These are phyloP conservation scores for Archivesica marissinica DNA, from an alignment of 1,140 invertebrate species.

Conservation along the genomic window DNA sequence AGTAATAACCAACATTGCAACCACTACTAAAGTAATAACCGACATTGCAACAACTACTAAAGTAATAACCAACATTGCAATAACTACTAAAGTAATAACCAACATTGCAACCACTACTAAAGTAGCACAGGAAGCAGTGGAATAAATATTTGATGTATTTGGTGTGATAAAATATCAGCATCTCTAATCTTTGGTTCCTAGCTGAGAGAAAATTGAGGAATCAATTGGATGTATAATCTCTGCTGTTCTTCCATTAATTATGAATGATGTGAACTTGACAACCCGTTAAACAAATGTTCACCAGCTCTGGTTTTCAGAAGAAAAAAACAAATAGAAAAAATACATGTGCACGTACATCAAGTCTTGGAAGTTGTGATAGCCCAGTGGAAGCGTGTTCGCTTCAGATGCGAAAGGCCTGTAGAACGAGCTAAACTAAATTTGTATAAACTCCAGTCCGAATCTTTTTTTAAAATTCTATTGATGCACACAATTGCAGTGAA, in stretches of 20 bases:
- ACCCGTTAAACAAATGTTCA: background rate
- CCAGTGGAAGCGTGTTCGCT: too few species aligned
- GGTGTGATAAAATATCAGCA: background rate
- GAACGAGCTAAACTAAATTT: too few species aligned
- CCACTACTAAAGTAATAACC: background rate
- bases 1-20: background rate
- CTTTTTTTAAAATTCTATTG: too few species aligned
- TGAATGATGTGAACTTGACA: background rate
- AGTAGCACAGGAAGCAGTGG: background rate
- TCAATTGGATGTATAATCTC: background rate
- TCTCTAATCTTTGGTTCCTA: background rate
- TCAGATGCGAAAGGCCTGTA: too few species aligned
- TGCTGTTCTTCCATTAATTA: slow-evolving; percentile 1
- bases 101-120: background rate
- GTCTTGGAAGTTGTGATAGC: too few species aligned
- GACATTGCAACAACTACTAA: background rate
- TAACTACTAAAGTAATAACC: background rate
- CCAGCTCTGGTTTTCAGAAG: too few species aligned
- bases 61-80: background rate
- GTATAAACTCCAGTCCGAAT: too few species aligned
- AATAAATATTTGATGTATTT: slow-evolving; percentile 11
- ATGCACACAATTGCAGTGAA: too few species aligned
- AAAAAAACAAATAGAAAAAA: too few species aligned
- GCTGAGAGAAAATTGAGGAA: background rate
- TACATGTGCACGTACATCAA: too few species aligned